Percentiles rank a stretch among this genome's conserved stretches.
phyloP scores from a whole-genome alignment of 2,888 invertebrate genomes.

The Pachliopta kotzebuea region DNA sequence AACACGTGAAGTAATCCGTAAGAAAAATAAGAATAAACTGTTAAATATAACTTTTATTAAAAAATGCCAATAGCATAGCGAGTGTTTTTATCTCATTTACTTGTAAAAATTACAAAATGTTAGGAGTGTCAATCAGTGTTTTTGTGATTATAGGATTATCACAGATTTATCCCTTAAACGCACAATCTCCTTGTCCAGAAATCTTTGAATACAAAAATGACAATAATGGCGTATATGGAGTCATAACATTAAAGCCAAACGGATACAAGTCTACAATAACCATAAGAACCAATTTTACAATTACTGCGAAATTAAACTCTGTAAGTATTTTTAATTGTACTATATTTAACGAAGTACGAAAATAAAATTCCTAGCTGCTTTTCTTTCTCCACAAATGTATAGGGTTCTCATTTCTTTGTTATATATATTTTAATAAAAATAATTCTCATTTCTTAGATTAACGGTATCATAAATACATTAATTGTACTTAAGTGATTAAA shows the following conservation, averaged over 20 bases:
- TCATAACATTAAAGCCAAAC: slow-evolving; percentile 45
- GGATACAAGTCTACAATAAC: slow-evolving; percentile 45
- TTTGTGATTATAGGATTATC: slow-evolving; percentile 42
- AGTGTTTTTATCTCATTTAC: neutral
- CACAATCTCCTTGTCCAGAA: slow-evolving; percentile 57
- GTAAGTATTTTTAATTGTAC: slow-evolving; percentile 43
- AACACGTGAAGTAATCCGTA: slow-evolving; percentile 39
- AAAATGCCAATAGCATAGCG: slow-evolving; percentile 27
- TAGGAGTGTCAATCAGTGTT: slow-evolving; percentile 37
- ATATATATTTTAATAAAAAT: too few species aligned
- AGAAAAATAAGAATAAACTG: slow-evolving; percentile 4
- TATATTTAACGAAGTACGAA: neutral
- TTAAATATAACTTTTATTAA: neutral
- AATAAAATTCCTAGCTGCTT: neutral
- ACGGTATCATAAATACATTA: too few species aligned
- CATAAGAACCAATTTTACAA: slow-evolving; percentile 52
- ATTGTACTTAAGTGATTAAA: neutral
- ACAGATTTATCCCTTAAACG: slow-evolving; percentile 39
- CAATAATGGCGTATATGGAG: slow-evolving; percentile 47
- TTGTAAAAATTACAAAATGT: slow-evolving; percentile 35
- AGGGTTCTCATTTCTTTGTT: too few species aligned
- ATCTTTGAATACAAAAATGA: slow-evolving; percentile 56
- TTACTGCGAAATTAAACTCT: slow-evolving; percentile 46
- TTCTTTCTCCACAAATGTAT: too few species aligned
- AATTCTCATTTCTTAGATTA: too few species aligned